phyloP scores from a whole-genome alignment of 2,888 invertebrate species.

The Callosobruchus maculatus region DNA sequence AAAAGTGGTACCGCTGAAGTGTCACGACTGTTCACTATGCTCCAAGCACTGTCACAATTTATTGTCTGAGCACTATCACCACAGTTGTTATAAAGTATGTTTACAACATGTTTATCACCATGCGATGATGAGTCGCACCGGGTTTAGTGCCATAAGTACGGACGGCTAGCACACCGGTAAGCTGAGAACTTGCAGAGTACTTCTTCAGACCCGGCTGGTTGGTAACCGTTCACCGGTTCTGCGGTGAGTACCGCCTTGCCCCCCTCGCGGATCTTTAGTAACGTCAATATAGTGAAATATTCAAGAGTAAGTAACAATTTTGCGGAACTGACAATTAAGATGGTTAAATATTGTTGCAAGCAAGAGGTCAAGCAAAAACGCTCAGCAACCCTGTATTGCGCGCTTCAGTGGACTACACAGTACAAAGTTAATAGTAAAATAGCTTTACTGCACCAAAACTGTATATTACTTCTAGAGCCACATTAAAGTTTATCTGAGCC shows the following conservation, averaged over 20 bases:
- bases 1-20: not conserved
- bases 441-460: too few relatives aligned
- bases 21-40: not conserved
- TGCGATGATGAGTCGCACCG: not conserved
- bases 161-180: not conserved
- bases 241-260: constrained; percentile 22
- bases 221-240: constrained; percentile 21
- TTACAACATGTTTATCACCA: not conserved
- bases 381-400: too few relatives aligned
- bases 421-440: too few relatives aligned
- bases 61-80: not conserved
- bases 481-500: too few relatives aligned
- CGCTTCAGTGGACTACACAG: too few relatives aligned
- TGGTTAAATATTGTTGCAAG: too few relatives aligned
- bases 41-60: not conserved
- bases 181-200: not conserved
- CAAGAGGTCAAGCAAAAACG: too few relatives aligned
- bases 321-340: too few relatives aligned
- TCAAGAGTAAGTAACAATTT: not conserved
- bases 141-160: not conserved
- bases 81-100: not conserved
- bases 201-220: constrained; percentile 4
- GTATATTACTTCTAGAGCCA: too few relatives aligned
- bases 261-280: constrained; percentile 8
- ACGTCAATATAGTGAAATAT: not conserved